phyloP scores from a whole-genome alignment of 2,797 vertebrate species.

The Mus minutoides region DNA sequence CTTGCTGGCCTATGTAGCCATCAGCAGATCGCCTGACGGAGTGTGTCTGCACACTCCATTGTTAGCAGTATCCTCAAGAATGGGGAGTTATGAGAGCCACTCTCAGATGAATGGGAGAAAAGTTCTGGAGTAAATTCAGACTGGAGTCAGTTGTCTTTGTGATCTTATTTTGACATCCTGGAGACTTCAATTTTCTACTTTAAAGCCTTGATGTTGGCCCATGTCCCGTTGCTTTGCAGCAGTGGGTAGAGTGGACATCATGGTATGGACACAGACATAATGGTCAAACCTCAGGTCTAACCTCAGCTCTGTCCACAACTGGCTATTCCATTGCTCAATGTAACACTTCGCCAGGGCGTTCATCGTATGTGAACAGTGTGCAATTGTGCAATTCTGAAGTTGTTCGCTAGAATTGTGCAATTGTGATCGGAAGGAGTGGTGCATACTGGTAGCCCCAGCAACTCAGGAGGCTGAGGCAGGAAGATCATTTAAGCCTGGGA shows the following conservation, averaged over 20 bases:
- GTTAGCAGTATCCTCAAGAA: fast-evolving
- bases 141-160: fast-evolving
- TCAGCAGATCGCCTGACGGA: neutral
- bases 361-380: fast-evolving
- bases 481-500: neutral
- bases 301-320: neutral
- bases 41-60: neutral
- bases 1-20: neutral
- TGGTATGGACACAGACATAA: neutral
- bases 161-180: neutral
- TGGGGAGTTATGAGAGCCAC: neutral
- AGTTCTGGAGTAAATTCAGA: neutral
- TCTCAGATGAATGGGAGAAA: neutral
- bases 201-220: neutral
- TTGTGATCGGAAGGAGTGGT: too few relatives aligned
- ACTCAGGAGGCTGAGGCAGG: neutral
- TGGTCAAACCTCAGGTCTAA: neutral
- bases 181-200: neutral
- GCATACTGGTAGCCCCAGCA: too few relatives aligned
- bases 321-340: fast-evolving
- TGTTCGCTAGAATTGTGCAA: neutral
- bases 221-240: neutral
- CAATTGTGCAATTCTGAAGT: neutral
- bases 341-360: too few relatives aligned
- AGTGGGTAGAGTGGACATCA: too few relatives aligned